A percentile compares a stretch with the other conserved stretches of the same genome.
Conservation (phyloP, 2,797 vertebrate genomes). For the Varecia variegata region DNA sequence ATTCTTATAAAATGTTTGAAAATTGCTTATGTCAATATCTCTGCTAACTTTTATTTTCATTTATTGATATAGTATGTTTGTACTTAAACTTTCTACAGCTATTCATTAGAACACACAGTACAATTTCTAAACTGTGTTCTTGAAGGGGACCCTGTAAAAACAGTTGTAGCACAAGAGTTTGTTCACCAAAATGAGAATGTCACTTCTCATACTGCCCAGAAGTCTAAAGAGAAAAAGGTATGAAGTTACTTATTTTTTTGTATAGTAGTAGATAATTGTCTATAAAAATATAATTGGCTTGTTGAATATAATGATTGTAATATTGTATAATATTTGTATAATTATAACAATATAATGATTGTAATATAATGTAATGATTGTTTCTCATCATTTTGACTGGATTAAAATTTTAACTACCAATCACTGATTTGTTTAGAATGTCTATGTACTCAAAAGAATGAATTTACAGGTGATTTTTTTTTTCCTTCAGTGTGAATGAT, state of each 20-base stretch:
- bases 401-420: constrained; percentile 5
- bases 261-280: not conserved
- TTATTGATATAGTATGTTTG: constrained; percentile 32
- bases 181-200: constrained; percentile 82
- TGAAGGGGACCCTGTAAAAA: constrained; percentile 92
- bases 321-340: too few species aligned
- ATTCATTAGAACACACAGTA: constrained; percentile 92
- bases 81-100: constrained; percentile 85
- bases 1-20: constrained; percentile 24
- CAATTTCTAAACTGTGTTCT: constrained; percentile 93
- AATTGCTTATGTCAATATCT: constrained; percentile 24
- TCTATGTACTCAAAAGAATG: not conserved
- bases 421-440: constrained; percentile 39
- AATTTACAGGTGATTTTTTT: not conserved
- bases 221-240: constrained; percentile 86
- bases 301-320: not conserved
- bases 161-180: constrained; percentile 90
- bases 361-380: not conserved
- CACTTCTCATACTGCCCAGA: constrained; percentile 82
- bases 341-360: too few species aligned
- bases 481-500: not conserved
- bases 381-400: constrained; percentile 42
- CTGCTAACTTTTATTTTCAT: constrained; percentile 22
- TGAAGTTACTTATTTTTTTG: constrained; percentile 1
- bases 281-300: constrained; percentile 2